phyloP scores from a whole-genome alignment of 2,797 vertebrate species.

The Cirrhinus molitorella region DNA sequence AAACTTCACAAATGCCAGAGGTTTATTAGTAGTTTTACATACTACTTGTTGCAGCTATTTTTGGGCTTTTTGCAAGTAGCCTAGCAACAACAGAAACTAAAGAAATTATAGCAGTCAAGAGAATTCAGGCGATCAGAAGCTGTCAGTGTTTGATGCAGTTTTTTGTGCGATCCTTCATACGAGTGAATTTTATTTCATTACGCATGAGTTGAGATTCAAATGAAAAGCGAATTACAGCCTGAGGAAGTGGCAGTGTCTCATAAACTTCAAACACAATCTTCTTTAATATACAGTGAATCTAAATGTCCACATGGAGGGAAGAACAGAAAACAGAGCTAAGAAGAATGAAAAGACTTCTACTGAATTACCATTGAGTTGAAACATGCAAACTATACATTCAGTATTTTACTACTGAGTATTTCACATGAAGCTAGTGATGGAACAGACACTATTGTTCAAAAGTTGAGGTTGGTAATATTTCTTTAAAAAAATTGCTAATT shows the following conservation, averaged over 20 bases:
- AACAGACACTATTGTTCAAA: background rate
- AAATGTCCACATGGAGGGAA: conserved; percentile 7
- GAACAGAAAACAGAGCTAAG: background rate
- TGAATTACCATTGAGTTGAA: background rate
- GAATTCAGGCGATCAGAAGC: conserved; percentile 21
- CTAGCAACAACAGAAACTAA: conserved; percentile 52
- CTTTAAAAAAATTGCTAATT: background rate
- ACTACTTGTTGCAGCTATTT: conserved; percentile 45
- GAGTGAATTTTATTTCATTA: conserved; percentile 31
- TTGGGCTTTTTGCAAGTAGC: conserved; percentile 40
- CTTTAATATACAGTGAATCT: conserved; percentile 14
- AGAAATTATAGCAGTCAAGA: conserved; percentile 22
- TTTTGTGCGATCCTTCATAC: background rate
- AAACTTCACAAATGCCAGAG: conserved; percentile 41
- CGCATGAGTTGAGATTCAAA: conserved; percentile 38
- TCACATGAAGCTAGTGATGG: background rate
- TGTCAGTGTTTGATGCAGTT: background rate
- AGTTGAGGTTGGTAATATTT: background rate
- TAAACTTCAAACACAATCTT: conserved; percentile 22
- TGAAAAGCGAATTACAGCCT: conserved; percentile 28
- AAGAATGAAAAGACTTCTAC: background rate
- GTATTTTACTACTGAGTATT: background rate
- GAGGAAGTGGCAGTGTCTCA: conserved; percentile 30
- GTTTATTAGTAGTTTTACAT: conserved; percentile 39
- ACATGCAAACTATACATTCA: background rate